Percentiles rank a stretch among this genome's conserved stretches.
phyloP scores from a whole-genome alignment of 2,113 vertebrate species.

The Verasper variegatus region DNA sequence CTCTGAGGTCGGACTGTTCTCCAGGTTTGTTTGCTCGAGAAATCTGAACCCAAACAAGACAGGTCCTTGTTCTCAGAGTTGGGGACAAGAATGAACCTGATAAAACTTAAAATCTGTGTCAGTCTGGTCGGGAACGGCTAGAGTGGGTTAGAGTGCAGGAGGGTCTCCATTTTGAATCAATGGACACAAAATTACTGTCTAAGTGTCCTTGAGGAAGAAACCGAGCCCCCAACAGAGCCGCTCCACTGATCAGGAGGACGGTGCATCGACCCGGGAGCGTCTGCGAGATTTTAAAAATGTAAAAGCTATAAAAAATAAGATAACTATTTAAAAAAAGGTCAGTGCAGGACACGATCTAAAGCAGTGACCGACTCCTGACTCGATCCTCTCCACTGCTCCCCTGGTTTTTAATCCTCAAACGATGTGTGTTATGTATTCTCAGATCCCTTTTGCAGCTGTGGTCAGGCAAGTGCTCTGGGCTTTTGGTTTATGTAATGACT shows the following conservation, averaged over 20 bases:
- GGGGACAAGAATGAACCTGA: not conserved
- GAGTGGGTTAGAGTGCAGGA: not conserved
- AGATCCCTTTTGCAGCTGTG: slow-evolving; percentile 71
- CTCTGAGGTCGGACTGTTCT: slow-evolving; percentile 3
- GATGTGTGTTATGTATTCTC: slow-evolving; percentile 60
- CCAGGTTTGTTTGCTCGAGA: not conserved
- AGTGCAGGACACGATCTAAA: slow-evolving; percentile 38
- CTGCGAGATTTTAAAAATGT: slow-evolving; percentile 38
- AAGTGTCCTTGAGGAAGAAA: slow-evolving; percentile 22
- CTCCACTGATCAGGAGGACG: not conserved
- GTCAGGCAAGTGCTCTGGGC: slow-evolving; percentile 65
- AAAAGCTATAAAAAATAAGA: slow-evolving; percentile 12
- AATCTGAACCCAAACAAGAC: not conserved
- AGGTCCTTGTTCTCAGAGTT: not conserved
- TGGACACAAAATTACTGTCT: slow-evolving; percentile 7
- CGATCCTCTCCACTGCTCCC: slow-evolving; percentile 25
- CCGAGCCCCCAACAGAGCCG: slow-evolving; percentile 3
- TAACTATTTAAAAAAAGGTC: slow-evolving; percentile 27
- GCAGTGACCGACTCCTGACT: slow-evolving; percentile 34
- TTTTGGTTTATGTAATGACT: slow-evolving; percentile 76
- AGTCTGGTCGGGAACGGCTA: not conserved
- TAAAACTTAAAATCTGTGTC: not conserved
- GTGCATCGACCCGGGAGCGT: slow-evolving; percentile 35
- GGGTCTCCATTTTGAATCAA: too few relatives aligned
- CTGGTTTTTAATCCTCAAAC: slow-evolving; percentile 60